Conservation (phyloP, 2,113 vertebrate genomes). For the Caranx melampygus region DNA sequence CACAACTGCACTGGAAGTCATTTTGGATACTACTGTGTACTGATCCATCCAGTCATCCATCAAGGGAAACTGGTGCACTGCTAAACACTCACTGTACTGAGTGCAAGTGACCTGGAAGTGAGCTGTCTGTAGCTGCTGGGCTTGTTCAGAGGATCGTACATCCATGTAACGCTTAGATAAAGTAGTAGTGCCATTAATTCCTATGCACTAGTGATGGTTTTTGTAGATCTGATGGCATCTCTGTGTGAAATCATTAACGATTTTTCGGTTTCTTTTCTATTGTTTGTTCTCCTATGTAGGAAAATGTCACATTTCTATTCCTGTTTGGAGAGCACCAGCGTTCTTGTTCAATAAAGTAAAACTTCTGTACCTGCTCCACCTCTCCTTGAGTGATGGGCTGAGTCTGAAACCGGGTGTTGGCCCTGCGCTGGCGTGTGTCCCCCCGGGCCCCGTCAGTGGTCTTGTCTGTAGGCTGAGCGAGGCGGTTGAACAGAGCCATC, state of each 20-base stretch:
- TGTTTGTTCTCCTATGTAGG: background rate
- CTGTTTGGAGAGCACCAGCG: background rate
- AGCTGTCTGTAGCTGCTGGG: background rate
- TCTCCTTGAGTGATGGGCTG: constrained; percentile 97
- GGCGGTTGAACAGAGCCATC: constrained; percentile 97
- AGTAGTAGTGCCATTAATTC: background rate
- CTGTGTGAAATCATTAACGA: background rate
- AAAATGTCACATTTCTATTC: background rate
- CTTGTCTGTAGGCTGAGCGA: constrained; percentile 87
- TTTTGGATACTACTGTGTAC: constrained; percentile 23
- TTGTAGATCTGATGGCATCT: background rate
- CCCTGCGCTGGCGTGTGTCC: constrained; percentile 88
- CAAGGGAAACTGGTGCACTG: constrained; percentile 12
- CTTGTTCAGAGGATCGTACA: background rate
- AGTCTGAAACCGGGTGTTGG: constrained; percentile 93
- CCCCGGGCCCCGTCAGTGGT: constrained; percentile 75
- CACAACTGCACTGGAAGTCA: background rate
- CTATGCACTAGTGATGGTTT: background rate
- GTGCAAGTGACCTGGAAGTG: constrained; percentile 37
- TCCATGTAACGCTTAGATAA: background rate
- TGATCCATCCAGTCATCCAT: background rate
- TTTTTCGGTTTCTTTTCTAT: background rate
- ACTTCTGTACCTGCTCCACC: constrained; percentile 89
- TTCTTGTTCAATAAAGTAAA: background rate
- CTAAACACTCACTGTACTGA: background rate